Evolutionary conservation across 2,113 vertebrate genomes (phyloP), one percentile per base, ranked within the genome.

Genomic region (Dunckerocampus dactyliophorus): DNA sequence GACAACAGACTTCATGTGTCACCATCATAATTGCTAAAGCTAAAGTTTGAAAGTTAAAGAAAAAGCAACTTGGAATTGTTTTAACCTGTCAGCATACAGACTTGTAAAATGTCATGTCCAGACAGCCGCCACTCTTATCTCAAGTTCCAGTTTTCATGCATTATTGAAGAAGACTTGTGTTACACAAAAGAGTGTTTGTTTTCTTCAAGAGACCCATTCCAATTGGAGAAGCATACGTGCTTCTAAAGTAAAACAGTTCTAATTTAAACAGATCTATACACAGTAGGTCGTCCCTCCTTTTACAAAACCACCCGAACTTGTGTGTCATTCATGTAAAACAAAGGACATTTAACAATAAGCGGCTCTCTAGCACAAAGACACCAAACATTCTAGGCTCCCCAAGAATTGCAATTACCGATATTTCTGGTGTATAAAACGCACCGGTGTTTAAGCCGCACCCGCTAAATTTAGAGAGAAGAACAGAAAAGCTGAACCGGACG

Each of bases 31-130:
- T 0, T 28, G n/a, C 16, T 12, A 63, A 58, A 49, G 60, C 67
- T 61, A 45, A 64, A 47, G 45, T 47, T 42, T 22, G 12, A 47
- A 63, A 43, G 56, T 9, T 61, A 54, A 42, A 47, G 62, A 65
- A 63, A 42, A 8, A 52, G 34, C 50, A 16, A 67, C 61, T 49
- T 28, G 67, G 65, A 48, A 69, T 43, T 43, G 57, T 28, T 59
- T 37, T 59, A 47, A 54, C 19, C 67, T 62, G 68, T 56, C 74
- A 76, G 73, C 47, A 60, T 77, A 72, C 80, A 80, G 47, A 2
- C 67, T 77, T 79, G 69, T 85, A 85, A 84, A 82, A 87, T 85
- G 77, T 82, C 79, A 79, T 82, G 79, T 85, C 81, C 79, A 78
- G 85, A 68, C 80, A 70, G 76, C 67, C 60, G 65, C 72, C 60